These are phyloP conservation scores for Drosophila algonquin DNA, from an alignment of 2,888 invertebrate genomes.

Conservation along the genomic window DNA sequence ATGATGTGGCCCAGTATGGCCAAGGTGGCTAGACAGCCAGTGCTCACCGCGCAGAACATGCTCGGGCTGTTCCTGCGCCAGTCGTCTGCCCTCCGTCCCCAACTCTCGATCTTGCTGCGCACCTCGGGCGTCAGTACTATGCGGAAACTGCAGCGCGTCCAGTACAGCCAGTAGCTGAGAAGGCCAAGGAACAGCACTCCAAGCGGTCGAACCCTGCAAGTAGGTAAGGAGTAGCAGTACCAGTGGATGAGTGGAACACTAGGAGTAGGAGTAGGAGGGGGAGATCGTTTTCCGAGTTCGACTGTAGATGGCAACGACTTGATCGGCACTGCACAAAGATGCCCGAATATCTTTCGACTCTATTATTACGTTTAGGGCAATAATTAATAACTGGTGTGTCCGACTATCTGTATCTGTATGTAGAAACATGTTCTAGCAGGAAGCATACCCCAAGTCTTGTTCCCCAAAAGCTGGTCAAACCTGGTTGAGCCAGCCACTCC, in stretches of 20 bases:
- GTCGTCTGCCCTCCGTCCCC: conserved; percentile 57
- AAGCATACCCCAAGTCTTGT: conserved; percentile 32
- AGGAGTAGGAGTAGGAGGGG: too few species aligned
- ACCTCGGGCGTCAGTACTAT: conserved; percentile 80
- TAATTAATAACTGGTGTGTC: conserved; percentile 32
- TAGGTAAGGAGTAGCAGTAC: background rate
- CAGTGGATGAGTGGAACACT: background rate
- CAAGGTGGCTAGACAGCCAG: conserved; percentile 65
- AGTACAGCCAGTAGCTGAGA: conserved; percentile 80
- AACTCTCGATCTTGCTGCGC: conserved; percentile 57
- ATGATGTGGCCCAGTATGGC: conserved; percentile 81
- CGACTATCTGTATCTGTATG: background rate
- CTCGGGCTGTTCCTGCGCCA: conserved; percentile 76
- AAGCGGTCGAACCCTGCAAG: conserved; percentile 81
- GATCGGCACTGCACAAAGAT: conserved; percentile 45
- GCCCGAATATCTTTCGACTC: conserved; percentile 15
- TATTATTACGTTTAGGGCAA: conserved; percentile 38
- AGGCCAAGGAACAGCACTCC: conserved; percentile 79
- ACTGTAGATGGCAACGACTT: conserved; percentile 43
- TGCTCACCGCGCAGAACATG: conserved; percentile 75
- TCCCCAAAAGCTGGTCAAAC: conserved; percentile 40
- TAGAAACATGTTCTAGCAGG: conserved; percentile 48
- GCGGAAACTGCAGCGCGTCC: conserved; percentile 76
- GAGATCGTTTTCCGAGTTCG: conserved; percentile 14
- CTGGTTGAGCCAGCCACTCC: conserved; percentile 20